A percentile compares a stretch with the other conserved stretches of the same genome.
phyloP scores from a whole-genome alignment of 2,888 invertebrate species.

The Tachina fera region DNA sequence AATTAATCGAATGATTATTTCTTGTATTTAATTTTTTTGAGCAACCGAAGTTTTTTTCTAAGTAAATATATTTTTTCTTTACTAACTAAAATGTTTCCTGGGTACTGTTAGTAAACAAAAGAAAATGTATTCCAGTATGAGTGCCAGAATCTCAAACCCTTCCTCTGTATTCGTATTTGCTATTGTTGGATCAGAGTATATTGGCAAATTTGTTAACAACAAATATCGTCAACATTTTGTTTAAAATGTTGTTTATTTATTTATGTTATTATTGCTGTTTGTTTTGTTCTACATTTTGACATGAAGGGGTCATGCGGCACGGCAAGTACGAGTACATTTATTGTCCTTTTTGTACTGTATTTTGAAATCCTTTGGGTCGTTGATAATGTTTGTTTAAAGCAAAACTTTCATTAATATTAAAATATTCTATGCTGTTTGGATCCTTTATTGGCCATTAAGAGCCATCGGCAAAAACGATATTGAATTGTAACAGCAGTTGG shows the following conservation, averaged over 20 bases:
- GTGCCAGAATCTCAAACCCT: neutral
- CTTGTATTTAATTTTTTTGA: too few relatives aligned
- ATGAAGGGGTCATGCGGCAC: constrained; percentile 24
- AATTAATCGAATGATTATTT: too few relatives aligned
- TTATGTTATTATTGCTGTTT: constrained; percentile 21
- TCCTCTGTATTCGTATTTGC: neutral
- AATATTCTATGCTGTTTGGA: constrained; percentile 3
- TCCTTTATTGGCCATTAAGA: neutral
- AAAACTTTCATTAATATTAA: constrained; percentile 61
- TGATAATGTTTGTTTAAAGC: constrained; percentile 51
- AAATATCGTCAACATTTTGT: constrained; percentile 46
- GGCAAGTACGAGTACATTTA: constrained; percentile 5
- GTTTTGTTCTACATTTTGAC: constrained; percentile 13
- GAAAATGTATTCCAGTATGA: neutral
- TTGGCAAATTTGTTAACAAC: constrained; percentile 51
- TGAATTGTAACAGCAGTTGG: constrained; percentile 10
- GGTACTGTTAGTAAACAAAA: too few relatives aligned
- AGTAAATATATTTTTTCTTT: too few relatives aligned
- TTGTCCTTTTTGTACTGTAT: constrained; percentile 19
- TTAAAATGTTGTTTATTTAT: constrained; percentile 43
- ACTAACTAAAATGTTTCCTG: too few relatives aligned
- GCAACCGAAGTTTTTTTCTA: too few relatives aligned
- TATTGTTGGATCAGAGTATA: neutral
- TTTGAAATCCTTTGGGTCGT: constrained; percentile 25
- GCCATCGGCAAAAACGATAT: constrained; percentile 3